phyloP scores from a whole-genome alignment of 2,113 vertebrate genomes.

The Cnemophilus loriae region DNA sequence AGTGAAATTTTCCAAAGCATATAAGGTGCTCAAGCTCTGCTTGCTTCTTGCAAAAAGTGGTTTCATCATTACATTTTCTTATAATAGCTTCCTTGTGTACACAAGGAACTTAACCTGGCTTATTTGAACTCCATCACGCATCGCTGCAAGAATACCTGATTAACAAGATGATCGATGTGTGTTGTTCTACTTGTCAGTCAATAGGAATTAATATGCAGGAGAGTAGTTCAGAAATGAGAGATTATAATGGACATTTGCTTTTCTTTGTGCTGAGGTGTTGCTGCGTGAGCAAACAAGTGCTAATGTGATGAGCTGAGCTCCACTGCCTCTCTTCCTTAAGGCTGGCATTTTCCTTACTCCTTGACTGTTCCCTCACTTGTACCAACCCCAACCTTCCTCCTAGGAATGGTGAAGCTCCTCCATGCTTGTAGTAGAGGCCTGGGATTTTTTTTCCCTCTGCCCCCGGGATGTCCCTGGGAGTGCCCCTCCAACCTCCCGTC shows the following conservation, averaged over 20 bases:
- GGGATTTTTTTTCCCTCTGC: not conserved
- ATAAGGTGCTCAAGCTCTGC: not conserved
- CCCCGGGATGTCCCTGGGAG: not conserved
- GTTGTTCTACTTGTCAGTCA: conserved; percentile 31
- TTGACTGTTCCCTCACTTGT: not conserved
- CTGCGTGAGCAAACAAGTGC: not conserved
- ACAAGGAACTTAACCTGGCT: conserved; percentile 33
- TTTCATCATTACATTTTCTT: conserved; percentile 46
- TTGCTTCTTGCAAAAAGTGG: conserved; percentile 28
- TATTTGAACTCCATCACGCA: conserved; percentile 15
- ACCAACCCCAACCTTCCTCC: not conserved
- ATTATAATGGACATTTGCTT: not conserved
- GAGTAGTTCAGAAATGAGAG: not conserved
- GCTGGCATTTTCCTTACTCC: not conserved
- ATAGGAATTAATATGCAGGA: not conserved
- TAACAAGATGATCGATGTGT: conserved; percentile 36
- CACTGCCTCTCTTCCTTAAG: not conserved
- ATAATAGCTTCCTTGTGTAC: conserved; percentile 54
- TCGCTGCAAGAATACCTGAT: conserved; percentile 34
- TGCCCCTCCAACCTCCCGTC: not conserved
- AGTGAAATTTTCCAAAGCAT: not conserved
- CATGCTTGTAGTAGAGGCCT: not conserved
- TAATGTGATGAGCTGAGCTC: not conserved
- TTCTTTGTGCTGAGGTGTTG: not conserved
- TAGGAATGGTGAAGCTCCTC: not conserved